Base-by-base conservation (phyloP, 2,113 vertebrate species). In the Callionymus lyra region DNA sequence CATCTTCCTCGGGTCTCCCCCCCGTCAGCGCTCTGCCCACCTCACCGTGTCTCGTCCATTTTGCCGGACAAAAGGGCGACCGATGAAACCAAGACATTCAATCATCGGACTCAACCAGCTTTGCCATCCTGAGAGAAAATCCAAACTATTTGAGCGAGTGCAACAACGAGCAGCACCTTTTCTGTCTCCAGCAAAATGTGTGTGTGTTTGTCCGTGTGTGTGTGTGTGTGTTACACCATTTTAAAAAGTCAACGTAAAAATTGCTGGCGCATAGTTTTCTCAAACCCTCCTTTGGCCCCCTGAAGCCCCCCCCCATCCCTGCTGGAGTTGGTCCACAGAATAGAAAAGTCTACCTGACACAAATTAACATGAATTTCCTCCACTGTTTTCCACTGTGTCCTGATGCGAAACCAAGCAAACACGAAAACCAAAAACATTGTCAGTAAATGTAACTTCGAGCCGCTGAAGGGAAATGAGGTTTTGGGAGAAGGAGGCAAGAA, bases 321-420 rank as follows among this genome's bases (percentile, higher is more conserved):
- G 85, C 65, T 88, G 87, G 87, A 84, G 88, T 89, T 93, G 90
- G 90, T 94, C 94, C 92, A 87, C 86, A 92, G 86, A 91, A 82
- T 74, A 71, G 68, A 82, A 16, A 27, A 61, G 79, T 72, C 62
- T 33, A 44, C 44, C 44, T 40, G 47, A 60, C 60, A 63, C 53
- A 63, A 65, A 70, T n/a, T n/a, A 61, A 49, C 4, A 8, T 27
- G 1, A 53, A 46, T 31, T 54, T 46, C 4, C 21, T 27, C n/a
- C n/a, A n/a, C 21, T 27, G 21, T 27, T 27, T 12, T 12, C 31
- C 31, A 31, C 42, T 34, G 33, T 2, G 41, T n/a, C 19, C 9
- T 27, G 21, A 27, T 15, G 19, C 10, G 6, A 19, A n/a, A n/a
- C 12, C 19, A 10, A 12, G 14, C 19, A 42, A 12, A 10, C 40